Evolutionary conservation across 2,888 invertebrate species (phyloP).

Genomic region (Drosophila helvetica): DNA sequence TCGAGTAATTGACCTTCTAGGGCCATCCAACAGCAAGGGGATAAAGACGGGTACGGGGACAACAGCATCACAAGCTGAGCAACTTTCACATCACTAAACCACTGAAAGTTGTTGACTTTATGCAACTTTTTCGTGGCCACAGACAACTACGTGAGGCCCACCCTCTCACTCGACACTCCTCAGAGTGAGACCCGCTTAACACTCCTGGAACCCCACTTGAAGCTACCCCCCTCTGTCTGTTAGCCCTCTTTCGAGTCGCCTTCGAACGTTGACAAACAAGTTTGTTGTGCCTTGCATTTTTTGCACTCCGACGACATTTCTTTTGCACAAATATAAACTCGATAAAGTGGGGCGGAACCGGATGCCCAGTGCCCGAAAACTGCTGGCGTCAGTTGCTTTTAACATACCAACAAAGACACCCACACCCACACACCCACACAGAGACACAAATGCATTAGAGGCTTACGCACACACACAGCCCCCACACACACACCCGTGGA

Average conservation of each 20-base stretch:
- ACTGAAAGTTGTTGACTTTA: constrained; percentile 78
- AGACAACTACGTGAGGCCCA: constrained; percentile 70
- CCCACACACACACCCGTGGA: constrained; percentile 13
- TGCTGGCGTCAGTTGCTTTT: constrained; percentile 78
- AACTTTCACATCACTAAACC: constrained; percentile 76
- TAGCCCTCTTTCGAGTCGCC: constrained; percentile 15
- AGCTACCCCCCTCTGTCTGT: neutral
- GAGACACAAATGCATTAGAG: constrained; percentile 12
- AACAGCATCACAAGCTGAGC: too few species aligned
- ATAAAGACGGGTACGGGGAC: constrained; percentile 22
- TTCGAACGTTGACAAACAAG: constrained; percentile 66
- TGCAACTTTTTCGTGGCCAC: constrained; percentile 79
- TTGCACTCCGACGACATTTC: constrained; percentile 69
- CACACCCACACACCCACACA: constrained; percentile 31
- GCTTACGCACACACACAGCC: constrained; percentile 41
- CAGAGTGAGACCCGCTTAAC: neutral
- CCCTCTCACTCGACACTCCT: constrained; percentile 8
- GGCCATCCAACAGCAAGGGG: constrained; percentile 15
- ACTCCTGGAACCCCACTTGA: neutral
- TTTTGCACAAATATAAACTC: constrained; percentile 68
- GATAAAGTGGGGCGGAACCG: constrained; percentile 57
- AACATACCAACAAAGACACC: constrained; percentile 52
- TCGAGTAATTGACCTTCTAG: constrained; percentile 71
- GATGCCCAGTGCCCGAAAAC: constrained; percentile 43
- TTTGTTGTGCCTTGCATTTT: constrained; percentile 73